Percentiles rank a stretch among this genome's conserved stretches.
phyloP scores from a whole-genome alignment of 2,888 invertebrate genomes.

The Ophion ellenae region DNA sequence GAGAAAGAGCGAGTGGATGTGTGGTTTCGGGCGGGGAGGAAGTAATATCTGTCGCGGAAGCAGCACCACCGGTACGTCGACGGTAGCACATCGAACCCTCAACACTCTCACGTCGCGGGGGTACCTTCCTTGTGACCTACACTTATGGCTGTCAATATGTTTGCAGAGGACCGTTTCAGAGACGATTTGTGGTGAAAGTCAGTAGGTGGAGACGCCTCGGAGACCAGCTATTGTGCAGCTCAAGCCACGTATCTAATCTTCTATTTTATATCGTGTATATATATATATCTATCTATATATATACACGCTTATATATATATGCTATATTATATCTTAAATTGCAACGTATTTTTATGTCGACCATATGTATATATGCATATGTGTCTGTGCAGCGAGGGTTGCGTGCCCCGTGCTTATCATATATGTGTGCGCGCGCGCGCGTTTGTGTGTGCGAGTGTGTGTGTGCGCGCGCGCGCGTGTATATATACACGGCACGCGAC shows the following conservation, averaged over 20 bases:
- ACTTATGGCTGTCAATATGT: conserved; percentile 84
- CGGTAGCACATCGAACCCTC: conserved; percentile 34
- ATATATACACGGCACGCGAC: conserved; percentile 67
- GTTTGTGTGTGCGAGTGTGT: neutral
- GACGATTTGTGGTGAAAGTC: conserved; percentile 83
- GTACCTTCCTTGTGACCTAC: conserved; percentile 75
- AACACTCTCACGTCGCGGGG: conserved; percentile 62
- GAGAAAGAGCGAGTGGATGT: neutral
- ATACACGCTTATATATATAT: conserved; percentile 72
- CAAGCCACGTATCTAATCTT: conserved; percentile 84
- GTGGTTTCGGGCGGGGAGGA: conserved; percentile 8
- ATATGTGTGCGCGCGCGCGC: conserved; percentile 28
- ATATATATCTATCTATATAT: conserved; percentile 74
- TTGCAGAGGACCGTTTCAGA: conserved; percentile 83
- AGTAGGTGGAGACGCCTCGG: conserved; percentile 83
- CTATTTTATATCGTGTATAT: conserved; percentile 83
- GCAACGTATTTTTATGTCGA: conserved; percentile 47
- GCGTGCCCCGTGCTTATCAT: conserved; percentile 58
- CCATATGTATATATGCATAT: conserved; percentile 54
- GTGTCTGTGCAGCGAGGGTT: conserved; percentile 31
- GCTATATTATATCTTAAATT: conserved; percentile 66
- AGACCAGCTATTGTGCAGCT: conserved; percentile 83
- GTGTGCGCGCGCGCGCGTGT: neutral
- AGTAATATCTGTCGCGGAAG: conserved; percentile 38
- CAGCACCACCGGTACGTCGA: conserved; percentile 43